Base-by-base conservation (phyloP, 2,113 vertebrate genomes). In the Crocuta crocuta region DNA sequence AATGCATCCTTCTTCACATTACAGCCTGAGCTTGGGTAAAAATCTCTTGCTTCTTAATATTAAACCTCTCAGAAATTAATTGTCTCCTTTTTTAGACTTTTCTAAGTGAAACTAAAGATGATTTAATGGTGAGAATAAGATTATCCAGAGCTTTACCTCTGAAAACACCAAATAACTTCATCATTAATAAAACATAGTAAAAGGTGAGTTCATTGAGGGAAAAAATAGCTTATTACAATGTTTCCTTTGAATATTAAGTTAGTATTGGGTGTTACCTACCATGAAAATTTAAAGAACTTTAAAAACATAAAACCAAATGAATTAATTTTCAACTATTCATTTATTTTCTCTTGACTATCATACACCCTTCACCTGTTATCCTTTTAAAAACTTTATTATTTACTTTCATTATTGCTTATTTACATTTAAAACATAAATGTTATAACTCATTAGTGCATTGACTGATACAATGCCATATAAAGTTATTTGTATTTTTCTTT, bases 131-230 rank as follows among this genome's bases (percentile, higher is more conserved):
- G 35, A 79, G 85, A 87, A 71, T 80, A 87, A 91, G 15, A 78
- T 53, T 71, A 13, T 91, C 43, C 84, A 15, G 4, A 74, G 24
- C 24, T 89, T 68, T 74, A 86, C 35, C 84, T 85, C 10, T 80
- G 33, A 35, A 94, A 76, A 96, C 12, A 68, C 48, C 19, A 61
- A 92, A 71, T 76, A 71, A 93, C n/a, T 33, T 92, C 48, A 93
- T 55, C 76, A 65, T 65, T 63, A 92, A 66, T 87, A 65, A 95
- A 70, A 83, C 81, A 50, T 1, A 70, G 6, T 48, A 76, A 92
- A 90, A 26, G 1, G 5, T 86, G 4, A 92, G 50, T 89, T 65
- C n/a, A 58, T 5, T 58, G 21, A 61, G 61, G 35, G 2, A 94
- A 84, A 24, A 92, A 90, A 86, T 70, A 76, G 48, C 21, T 43